phyloP scores from a whole-genome alignment of 2,113 vertebrate genomes.

The Thalassarche chlororhynchos region DNA sequence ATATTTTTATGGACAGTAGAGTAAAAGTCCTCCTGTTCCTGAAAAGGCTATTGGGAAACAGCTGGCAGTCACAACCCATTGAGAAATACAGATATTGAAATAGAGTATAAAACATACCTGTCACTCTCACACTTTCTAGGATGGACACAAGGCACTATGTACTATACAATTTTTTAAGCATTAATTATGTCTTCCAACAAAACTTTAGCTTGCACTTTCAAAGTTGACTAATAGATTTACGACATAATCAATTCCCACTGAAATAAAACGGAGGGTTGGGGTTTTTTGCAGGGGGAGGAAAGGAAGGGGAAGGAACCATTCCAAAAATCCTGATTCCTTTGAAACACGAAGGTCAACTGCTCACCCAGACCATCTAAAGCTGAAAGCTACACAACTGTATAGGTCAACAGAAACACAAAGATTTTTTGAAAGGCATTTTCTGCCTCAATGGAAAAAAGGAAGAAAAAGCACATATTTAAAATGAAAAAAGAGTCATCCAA shows the following conservation, averaged over 20 bases:
- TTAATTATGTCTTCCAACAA: neutral
- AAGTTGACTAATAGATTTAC: neutral
- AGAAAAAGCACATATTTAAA: neutral
- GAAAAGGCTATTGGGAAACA: neutral
- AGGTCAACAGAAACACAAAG: neutral
- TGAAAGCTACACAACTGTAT: neutral
- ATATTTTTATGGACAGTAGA: constrained; percentile 38
- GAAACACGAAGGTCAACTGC: neutral
- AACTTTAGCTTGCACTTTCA: neutral
- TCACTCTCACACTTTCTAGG: neutral
- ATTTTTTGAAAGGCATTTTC: neutral
- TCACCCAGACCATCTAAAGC: neutral
- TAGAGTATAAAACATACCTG: neutral
- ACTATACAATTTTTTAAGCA: neutral
- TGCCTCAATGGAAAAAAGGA: neutral
- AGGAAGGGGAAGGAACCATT: neutral
- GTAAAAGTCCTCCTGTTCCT: constrained; percentile 43
- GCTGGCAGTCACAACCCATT: neutral
- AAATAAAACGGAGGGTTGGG: neutral
- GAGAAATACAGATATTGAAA: neutral
- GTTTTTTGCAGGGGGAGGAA: neutral
- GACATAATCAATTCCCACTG: neutral
- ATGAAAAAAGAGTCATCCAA: neutral
- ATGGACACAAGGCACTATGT: neutral
- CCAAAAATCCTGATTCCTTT: neutral